Base-by-base conservation (phyloP, 1,140 invertebrate genomes). In the Plutomurus gul region DNA sequence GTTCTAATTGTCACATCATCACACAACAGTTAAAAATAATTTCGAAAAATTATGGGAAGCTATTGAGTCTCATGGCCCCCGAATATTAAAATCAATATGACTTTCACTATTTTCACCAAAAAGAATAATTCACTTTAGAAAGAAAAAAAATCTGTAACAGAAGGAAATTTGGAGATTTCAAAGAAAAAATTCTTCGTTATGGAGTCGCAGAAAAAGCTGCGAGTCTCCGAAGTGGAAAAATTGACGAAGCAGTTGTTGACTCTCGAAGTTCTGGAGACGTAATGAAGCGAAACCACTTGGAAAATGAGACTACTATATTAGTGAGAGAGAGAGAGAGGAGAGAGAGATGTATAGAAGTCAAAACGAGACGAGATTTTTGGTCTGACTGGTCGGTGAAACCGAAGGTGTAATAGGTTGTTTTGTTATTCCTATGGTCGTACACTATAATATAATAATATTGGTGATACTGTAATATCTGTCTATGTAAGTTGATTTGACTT, bases 211-310 rank as follows among this genome's bases (percentile, higher is more conserved):
- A 16, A 33, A 65, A 65, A 13, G 27, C 56, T 65, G 56, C 56
- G 56, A 65, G 36, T 65, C 56, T 65, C 56, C 56, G 27, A 65
- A 65, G 27, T 33, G 56, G 56, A 27, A 65, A 30, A 72, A 18
- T 65, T 30, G 56, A 30, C 13, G 56, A 65, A 27, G 25, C 18
- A 33, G 56, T 65, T 33, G 56, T 65, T 75, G 20, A 47, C 73
- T 75, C 13, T 25, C 27, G 25, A 22, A 46, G 22, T 30, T 75
- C 73, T 75, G 73, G 43, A 49, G 73, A 75, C 73, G 43, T 75
- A 75, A 75, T 75, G 73, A 46, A 75, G 73, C 73, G 46, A 75
- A 49, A 49, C 73, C 43, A 75, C 40, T 22, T 46, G 25, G 46
- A 75, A 75, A 47, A 49, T 36, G 73, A 40, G 46, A 75, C 40